phyloP scores from a whole-genome alignment of 1,140 invertebrate genomes.

The Oncopeltus fasciatus region DNA sequence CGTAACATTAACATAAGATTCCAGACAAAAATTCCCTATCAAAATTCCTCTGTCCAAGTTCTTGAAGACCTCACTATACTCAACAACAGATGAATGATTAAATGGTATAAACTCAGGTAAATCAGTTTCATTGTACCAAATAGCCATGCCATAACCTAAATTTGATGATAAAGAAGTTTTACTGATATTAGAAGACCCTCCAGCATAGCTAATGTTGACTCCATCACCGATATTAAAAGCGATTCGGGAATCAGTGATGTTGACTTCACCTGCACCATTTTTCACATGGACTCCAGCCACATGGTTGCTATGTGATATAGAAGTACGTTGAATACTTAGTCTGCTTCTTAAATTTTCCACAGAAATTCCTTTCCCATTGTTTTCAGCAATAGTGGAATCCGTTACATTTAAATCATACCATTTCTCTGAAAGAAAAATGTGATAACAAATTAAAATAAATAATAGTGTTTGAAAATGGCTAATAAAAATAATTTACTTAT shows the following conservation, averaged over 20 bases:
- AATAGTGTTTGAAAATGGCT: no score
- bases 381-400: constrained; percentile 67
- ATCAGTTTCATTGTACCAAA: constrained; percentile 57
- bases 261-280: constrained; percentile 77
- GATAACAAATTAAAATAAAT: no score
- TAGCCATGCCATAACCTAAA: constrained; percentile 69
- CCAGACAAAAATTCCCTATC: constrained; percentile 57
- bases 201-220: constrained; percentile 79
- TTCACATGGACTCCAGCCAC: constrained; percentile 74
- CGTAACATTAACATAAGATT: constrained; percentile 57
- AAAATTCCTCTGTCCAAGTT: constrained; percentile 76
- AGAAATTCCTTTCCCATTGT: constrained; percentile 81
- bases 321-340: constrained; percentile 61
- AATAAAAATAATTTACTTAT: no score
- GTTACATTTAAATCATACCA: constrained; percentile 77
- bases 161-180: constrained; percentile 65
- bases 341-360: constrained; percentile 71
- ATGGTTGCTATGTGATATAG: constrained; percentile 74
- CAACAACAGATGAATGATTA: constrained; percentile 70
- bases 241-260: constrained; percentile 78
- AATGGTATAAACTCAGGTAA: constrained; percentile 58
- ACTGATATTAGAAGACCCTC: constrained; percentile 79
- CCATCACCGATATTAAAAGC: constrained; percentile 84
- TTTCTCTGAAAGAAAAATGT: constrained; percentile 44
- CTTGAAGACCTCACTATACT: constrained; percentile 70